Evolutionary conservation across 2,888 invertebrate genomes (phyloP), one percentile per base, ranked within the genome.

Genomic region (Scrobipalpa costella): DNA sequence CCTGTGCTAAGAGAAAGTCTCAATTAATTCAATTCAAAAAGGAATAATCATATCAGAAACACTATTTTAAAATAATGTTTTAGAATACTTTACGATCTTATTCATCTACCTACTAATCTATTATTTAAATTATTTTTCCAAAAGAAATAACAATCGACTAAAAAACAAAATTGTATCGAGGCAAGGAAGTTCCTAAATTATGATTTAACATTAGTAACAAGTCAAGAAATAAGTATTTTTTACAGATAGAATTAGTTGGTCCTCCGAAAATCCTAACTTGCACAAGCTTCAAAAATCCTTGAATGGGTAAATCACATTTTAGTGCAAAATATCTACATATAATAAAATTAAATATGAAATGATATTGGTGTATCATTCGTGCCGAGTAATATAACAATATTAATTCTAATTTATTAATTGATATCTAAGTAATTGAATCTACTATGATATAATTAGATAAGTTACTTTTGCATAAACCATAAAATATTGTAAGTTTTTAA

Each of bases 191-290:
- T 19, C 58, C n/a, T n/a, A n/a, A n/a, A n/a, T 40, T 58, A 58
- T 7, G 11, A n/a, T 59, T 44, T 8, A 8, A 52, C 9, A 21
- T 19, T 27, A 44, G 13, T 13, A 17, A 38, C 8, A 21, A 44
- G 21, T 59, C 21, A 27, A 21, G 59, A 44, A 58, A 57, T 57
- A 33, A 59, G 38, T 59, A 44, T 59, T 27, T 58, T 21, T 59
- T 44, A 59, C 57, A 59, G 44, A 59, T 59, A 59, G 59, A 59
- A 13, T 59, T 44, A 59, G 59, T 59, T 59, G 59, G 59, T 59
- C 59, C 59, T 44, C 44, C 27, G 38, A n/a, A 40, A 27, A n/a
- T 52, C 52, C 21, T 27, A 17, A 17, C 33, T 27, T 33, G 21
- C 21, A 33, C 50, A 19, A 49, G 19, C 49, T 49, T 17, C 1